phyloP scores from a whole-genome alignment of 2,113 vertebrate genomes.

The Passer domesticus region DNA sequence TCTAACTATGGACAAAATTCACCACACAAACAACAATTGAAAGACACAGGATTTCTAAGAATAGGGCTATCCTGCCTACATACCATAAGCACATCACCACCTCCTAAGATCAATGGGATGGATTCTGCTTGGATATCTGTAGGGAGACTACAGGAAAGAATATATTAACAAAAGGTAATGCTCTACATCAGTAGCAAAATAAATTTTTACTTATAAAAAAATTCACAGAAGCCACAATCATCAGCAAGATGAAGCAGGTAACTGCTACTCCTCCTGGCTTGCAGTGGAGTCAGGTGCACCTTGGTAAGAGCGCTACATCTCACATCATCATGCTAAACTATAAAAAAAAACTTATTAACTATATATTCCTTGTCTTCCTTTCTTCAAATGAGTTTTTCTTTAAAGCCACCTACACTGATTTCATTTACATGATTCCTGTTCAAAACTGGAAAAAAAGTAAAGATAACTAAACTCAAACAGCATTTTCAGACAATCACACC shows the following conservation, averaged over 20 bases:
- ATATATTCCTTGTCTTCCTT: background rate
- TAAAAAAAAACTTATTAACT: background rate
- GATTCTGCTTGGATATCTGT: slow-evolving; percentile 99
- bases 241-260: background rate
- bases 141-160: slow-evolving; percentile 81
- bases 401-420: background rate
- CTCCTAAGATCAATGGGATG: slow-evolving; percentile 92
- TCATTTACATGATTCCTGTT: background rate
- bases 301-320: background rate
- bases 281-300: background rate
- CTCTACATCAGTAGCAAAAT: background rate
- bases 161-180: background rate
- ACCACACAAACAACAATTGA: background rate
- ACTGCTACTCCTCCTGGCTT: background rate
- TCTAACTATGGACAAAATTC: background rate
- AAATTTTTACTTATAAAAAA: background rate
- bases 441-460: background rate
- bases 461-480: background rate
- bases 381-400: background rate
- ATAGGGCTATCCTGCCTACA: slow-evolving; percentile 49
- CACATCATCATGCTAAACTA: background rate
- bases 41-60: background rate
- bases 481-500: background rate
- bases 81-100: slow-evolving; percentile 98
- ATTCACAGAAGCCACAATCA: background rate